Percentiles rank a stretch among this genome's conserved stretches.
phyloP scores from a whole-genome alignment of 2,113 vertebrate genomes.

The Campylorhamphus procurvoides region DNA sequence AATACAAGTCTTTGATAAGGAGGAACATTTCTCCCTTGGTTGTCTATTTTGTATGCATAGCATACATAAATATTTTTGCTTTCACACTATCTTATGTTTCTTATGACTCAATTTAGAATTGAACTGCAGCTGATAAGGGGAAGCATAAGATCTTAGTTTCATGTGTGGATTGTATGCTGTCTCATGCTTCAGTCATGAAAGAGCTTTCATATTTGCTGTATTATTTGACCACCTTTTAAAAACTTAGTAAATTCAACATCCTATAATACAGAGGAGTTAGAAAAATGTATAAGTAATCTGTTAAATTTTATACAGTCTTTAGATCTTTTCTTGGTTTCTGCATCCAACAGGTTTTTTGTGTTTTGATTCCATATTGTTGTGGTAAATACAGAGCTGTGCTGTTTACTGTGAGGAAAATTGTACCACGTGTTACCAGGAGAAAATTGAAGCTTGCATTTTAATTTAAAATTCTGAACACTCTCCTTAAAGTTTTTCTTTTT shows the following conservation, averaged over 20 bases:
- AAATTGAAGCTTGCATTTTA: neutral
- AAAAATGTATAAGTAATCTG: neutral
- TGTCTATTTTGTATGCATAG: constrained; percentile 51
- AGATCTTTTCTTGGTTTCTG: neutral
- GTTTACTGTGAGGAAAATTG: neutral
- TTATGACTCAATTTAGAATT: constrained; percentile 28
- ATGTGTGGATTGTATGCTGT: neutral
- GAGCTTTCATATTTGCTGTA: neutral
- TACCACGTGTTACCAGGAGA: neutral
- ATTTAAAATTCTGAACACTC: neutral
- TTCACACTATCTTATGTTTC: constrained; percentile 10
- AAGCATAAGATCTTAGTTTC: constrained; percentile 19
- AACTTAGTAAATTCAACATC: neutral
- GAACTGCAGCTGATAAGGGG: constrained; percentile 13
- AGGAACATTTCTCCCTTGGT: constrained; percentile 50
- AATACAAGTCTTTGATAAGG: constrained; percentile 54
- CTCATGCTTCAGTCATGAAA: neutral
- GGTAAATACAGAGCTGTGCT: neutral
- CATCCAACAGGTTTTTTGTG: neutral
- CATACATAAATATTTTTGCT: constrained; percentile 38
- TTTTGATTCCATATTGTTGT: constrained; percentile 11
- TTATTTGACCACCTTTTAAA: neutral
- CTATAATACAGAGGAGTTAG: neutral
- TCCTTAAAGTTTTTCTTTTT: constrained; percentile 22
- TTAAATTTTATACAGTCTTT: neutral